Percentiles rank a stretch among this genome's conserved stretches.
These are phyloP conservation scores for Orchestia grillus DNA, from an alignment of 1,140 invertebrate genomes.

Conservation along the genomic window DNA sequence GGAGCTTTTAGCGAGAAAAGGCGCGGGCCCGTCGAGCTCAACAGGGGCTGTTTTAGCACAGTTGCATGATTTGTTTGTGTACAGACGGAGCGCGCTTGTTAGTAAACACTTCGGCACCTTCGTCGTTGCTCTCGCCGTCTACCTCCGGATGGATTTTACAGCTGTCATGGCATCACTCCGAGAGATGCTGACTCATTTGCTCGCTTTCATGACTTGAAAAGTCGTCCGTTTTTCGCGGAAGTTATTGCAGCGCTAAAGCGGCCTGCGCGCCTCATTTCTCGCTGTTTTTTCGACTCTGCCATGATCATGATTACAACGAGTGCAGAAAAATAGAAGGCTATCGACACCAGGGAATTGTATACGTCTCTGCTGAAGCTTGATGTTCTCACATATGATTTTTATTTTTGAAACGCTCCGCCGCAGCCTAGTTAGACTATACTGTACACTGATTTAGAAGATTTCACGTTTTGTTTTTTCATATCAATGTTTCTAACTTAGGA, in stretches of 20 bases:
- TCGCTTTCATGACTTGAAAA: neutral
- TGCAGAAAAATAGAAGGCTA: neutral
- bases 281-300: neutral
- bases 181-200: neutral
- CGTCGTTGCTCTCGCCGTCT: neutral
- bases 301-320: neutral
- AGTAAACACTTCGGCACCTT: conserved; percentile 29
- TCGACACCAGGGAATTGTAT: neutral
- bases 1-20: neutral
- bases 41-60: neutral
- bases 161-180: neutral
- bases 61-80: conserved; percentile 34
- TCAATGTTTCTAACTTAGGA: too few relatives aligned
- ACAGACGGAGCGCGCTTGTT: neutral
- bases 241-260: neutral
- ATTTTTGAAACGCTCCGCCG: too few relatives aligned
- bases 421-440: too few relatives aligned
- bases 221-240: neutral
- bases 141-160: neutral
- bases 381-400: too few relatives aligned
- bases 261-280: neutral
- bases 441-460: too few relatives aligned
- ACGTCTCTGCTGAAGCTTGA: neutral
- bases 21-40: too few relatives aligned
- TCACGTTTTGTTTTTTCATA: too few relatives aligned